A percentile compares a stretch with the other conserved stretches of the same genome.
phyloP scores from a whole-genome alignment of 2,113 vertebrate species.

The Sturnus vulgaris region DNA sequence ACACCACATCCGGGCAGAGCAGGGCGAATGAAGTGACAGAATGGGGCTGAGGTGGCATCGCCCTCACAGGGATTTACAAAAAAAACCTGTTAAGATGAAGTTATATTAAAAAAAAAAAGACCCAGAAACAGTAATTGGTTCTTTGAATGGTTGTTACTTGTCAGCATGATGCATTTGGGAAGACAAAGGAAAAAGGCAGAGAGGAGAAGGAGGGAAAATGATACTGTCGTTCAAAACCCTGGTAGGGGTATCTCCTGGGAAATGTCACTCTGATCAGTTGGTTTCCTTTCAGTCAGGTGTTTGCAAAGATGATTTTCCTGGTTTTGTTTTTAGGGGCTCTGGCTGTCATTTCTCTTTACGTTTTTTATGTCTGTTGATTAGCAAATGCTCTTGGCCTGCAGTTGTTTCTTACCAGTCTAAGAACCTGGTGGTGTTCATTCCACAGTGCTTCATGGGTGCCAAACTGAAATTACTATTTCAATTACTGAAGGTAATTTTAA shows the following conservation, averaged over 20 bases:
- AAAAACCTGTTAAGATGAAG: background rate
- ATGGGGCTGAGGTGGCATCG: background rate
- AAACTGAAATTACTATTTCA: background rate
- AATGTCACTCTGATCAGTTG: background rate
- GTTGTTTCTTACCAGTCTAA: background rate
- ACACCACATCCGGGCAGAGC: background rate
- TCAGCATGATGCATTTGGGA: background rate
- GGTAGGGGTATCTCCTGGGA: background rate
- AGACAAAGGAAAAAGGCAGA: background rate
- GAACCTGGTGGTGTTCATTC: background rate
- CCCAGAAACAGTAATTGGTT: background rate
- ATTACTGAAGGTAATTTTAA: background rate
- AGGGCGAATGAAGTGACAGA: background rate
- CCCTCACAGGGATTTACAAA: fast-evolving
- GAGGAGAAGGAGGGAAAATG: background rate
- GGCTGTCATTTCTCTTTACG: background rate
- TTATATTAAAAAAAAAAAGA: background rate
- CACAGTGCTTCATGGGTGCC: background rate
- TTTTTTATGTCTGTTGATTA: background rate
- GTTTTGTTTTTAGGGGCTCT: background rate
- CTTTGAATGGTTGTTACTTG: background rate
- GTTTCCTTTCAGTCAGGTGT: background rate
- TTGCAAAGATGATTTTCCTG: background rate
- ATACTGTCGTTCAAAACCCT: background rate
- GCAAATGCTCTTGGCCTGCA: background rate